Conservation (phyloP, 2,113 vertebrate genomes). For the Planiliza haematocheilus region DNA sequence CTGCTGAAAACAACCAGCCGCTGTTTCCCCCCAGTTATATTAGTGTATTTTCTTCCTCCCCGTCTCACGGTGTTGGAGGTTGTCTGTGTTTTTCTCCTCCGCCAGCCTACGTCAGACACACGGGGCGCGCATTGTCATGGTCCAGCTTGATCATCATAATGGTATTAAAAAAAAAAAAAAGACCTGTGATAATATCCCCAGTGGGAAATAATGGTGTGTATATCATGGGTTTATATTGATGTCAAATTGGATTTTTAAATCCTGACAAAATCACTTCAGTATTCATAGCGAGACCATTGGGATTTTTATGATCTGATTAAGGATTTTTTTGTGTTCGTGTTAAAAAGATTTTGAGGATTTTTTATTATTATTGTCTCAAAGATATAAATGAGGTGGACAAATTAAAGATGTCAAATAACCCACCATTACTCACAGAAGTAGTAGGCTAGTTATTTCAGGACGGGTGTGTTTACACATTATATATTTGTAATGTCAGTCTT, state of each 20-base stretch:
- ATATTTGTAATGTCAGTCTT: background rate
- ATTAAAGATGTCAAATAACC: background rate
- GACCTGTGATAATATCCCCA: constrained; percentile 48
- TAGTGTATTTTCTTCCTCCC: constrained; percentile 14
- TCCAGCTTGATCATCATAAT: constrained; percentile 53
- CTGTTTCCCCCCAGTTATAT: constrained; percentile 18
- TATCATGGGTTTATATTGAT: constrained; percentile 39
- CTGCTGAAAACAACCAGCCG: constrained; percentile 62
- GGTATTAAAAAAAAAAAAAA: background rate
- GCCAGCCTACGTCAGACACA: constrained; percentile 78
- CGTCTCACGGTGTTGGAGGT: constrained; percentile 46
- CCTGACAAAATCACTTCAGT: constrained; percentile 12
- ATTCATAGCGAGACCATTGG: constrained; percentile 14
- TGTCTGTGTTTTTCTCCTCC: constrained; percentile 74
- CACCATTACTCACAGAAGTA: constrained; percentile 6
- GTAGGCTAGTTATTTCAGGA: background rate
- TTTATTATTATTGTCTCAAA: no score
- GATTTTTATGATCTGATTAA: no score
- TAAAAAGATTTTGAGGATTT: no score
- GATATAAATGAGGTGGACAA: no score
- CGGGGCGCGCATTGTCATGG: constrained; percentile 75
- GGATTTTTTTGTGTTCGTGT: no score
- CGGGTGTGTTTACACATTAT: background rate
- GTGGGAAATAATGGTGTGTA: constrained; percentile 6
- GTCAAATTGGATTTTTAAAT: constrained; percentile 28